phyloP scores from a whole-genome alignment of 2,797 vertebrate genomes.

The Carduelis carduelis region DNA sequence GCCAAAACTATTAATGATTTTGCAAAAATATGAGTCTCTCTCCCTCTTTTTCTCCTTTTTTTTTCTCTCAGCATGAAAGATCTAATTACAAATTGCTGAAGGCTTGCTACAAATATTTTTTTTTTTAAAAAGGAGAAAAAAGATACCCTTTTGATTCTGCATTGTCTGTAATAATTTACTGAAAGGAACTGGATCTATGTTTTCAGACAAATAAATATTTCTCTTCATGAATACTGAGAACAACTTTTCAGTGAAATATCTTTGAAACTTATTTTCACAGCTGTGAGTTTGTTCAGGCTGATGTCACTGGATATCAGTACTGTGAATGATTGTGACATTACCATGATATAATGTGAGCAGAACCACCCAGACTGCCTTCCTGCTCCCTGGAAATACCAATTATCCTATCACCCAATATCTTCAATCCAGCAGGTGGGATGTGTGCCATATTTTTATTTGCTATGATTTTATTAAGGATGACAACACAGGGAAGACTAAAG shows the following conservation, averaged over 20 bases:
- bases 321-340: neutral
- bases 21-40: slow-evolving; percentile 1
- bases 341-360: neutral
- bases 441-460: neutral
- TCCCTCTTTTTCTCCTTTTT: neutral
- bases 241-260: neutral
- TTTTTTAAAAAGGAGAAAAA: neutral
- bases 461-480: neutral
- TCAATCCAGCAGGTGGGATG: neutral
- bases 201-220: slow-evolving; percentile 20
- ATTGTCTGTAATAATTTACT: slow-evolving; percentile 17
- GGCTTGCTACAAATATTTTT: slow-evolving; percentile 17
- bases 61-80: slow-evolving; percentile 1
- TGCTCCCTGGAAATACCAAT: neutral
- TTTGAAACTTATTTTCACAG: slow-evolving; percentile 15
- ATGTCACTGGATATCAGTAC: neutral
- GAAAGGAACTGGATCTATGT: neutral
- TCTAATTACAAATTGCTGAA: slow-evolving; percentile 60
- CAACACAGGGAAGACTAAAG: neutral
- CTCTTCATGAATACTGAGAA: neutral
- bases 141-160: neutral
- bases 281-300: neutral
- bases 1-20: slow-evolving; percentile 32
- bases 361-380: neutral
- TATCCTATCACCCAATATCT: neutral